Percentiles rank a stretch among this genome's conserved stretches.
Evolutionary conservation across 1,140 invertebrate genomes (phyloP).

Genomic region (Berghia stephanieae): DNA sequence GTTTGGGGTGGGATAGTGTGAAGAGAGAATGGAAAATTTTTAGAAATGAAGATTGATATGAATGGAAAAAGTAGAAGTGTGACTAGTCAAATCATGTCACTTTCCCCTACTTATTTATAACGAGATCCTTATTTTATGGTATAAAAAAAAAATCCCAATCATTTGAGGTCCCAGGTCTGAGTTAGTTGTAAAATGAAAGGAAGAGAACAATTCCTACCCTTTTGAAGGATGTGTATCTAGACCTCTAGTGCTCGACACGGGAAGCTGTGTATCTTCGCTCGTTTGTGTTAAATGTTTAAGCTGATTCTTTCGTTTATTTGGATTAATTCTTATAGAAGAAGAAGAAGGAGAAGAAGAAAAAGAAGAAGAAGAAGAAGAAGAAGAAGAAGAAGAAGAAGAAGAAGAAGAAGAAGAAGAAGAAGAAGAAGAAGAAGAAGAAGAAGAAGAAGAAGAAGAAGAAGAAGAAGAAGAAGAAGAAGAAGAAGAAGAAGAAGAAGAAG

Average conservation of each 20-base stretch:
- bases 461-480: slow-evolving; percentile 15
- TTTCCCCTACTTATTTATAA: too few species aligned
- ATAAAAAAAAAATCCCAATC: too few species aligned
- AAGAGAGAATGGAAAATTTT: too few species aligned
- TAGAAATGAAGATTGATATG: too few species aligned
- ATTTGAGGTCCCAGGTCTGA: too few species aligned
- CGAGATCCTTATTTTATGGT: too few species aligned
- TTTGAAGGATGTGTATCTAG: neutral
- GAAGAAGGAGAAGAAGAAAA: slow-evolving; percentile 1
- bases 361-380: neutral
- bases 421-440: neutral
- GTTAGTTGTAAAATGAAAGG: neutral
- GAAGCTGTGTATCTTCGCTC: neutral
- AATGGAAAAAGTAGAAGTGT: too few species aligned
- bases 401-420: slow-evolving; percentile 18
- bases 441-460: slow-evolving; percentile 16
- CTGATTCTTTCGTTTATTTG: slow-evolving; percentile 16
- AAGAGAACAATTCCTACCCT: slow-evolving; percentile 19
- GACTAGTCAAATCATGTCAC: too few species aligned
- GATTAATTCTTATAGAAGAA: neutral
- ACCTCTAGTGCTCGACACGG: neutral
- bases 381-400: slow-evolving; percentile 14
- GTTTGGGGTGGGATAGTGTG: too few species aligned
- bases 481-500: slow-evolving; percentile 6
- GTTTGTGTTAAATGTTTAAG: too few species aligned